Conservation (phyloP, 2,888 invertebrate species). For the Thymelicus lineola region DNA sequence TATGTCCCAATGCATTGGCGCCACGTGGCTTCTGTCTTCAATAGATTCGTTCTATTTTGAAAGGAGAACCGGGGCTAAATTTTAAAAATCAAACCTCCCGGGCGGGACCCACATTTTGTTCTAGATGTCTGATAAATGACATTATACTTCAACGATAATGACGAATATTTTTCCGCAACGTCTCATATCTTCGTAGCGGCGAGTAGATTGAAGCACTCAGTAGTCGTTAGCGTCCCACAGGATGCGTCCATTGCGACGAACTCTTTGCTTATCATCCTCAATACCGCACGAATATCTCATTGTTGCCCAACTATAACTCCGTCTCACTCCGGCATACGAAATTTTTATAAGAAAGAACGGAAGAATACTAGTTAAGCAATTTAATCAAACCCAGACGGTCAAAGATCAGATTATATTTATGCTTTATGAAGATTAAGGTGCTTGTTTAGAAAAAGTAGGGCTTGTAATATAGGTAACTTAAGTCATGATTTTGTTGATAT, state of each 20-base stretch:
- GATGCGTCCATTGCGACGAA: slow-evolving; percentile 62
- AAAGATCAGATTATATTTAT: slow-evolving; percentile 22
- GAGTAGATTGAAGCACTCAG: neutral
- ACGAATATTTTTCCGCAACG: neutral
- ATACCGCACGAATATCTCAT: neutral
- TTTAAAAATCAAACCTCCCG: no score
- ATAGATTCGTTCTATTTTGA: no score
- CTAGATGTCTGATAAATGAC: no score
- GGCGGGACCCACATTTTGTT: no score
- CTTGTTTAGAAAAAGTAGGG: neutral
- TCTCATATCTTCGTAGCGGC: neutral
- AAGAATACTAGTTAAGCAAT: slow-evolving; percentile 11
- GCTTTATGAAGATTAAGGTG: slow-evolving; percentile 26
- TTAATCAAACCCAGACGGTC: slow-evolving; percentile 26
- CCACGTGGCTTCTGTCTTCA: no score
- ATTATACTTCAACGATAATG: no score
- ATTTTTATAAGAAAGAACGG: slow-evolving; percentile 2
- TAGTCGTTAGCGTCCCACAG: slow-evolving; percentile 51
- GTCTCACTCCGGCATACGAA: neutral
- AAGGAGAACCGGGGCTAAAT: no score
- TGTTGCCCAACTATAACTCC: slow-evolving; percentile 5
- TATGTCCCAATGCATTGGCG: no score
- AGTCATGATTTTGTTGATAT: neutral
- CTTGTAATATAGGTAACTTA: neutral
- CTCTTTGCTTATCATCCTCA: neutral